Evolutionary conservation across 1,140 invertebrate species (phyloP).

Genomic region (Drosophila leontia): DNA sequence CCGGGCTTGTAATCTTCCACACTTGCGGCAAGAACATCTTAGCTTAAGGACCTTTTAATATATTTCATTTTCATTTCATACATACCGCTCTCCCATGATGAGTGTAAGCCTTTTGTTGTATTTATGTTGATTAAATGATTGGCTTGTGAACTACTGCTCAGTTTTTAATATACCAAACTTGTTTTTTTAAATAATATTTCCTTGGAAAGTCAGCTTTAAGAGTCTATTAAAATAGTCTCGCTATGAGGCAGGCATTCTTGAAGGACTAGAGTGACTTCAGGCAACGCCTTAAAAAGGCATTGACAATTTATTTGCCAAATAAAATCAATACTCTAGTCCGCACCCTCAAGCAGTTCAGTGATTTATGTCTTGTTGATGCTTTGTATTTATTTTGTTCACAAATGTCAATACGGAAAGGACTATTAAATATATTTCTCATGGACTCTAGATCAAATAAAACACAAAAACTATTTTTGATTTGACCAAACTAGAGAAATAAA

Average conservation of each 20-base stretch:
- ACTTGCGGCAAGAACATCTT: background rate
- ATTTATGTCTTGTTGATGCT: background rate
- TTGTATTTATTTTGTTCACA: background rate
- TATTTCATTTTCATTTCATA: background rate
- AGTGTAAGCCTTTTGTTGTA: background rate
- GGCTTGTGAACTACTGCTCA: background rate
- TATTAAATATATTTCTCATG: background rate
- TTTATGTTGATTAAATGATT: background rate
- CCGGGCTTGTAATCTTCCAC: conserved; percentile 42
- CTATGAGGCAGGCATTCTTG: background rate
- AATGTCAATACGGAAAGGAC: background rate
- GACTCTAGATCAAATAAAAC: too few relatives aligned
- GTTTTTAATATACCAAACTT: background rate
- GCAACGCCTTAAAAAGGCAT: background rate
- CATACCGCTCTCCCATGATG: background rate
- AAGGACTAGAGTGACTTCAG: too few relatives aligned
- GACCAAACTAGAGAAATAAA: background rate
- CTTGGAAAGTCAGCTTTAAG: background rate
- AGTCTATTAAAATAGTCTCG: background rate
- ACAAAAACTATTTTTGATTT: background rate
- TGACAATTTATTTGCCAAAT: background rate
- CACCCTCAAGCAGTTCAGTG: background rate
- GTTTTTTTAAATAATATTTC: too few relatives aligned
- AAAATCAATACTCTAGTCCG: background rate
- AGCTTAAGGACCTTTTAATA: background rate